Evolutionary conservation across 2,888 invertebrate genomes (phyloP).

Genomic region (Monoplex corrugatus): DNA sequence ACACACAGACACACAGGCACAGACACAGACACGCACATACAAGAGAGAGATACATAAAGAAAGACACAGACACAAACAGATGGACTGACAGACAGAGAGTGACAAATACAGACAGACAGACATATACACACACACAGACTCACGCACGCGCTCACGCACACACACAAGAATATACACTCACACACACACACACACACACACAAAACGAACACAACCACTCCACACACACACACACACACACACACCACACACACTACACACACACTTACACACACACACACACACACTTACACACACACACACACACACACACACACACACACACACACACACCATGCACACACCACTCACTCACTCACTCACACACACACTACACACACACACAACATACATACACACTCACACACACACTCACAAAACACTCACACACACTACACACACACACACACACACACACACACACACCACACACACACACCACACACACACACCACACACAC

Average conservation of each 20-base stretch:
- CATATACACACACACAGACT: neutral
- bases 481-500: neutral
- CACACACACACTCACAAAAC: neutral
- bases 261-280: constrained; percentile 7
- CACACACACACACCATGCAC: neutral
- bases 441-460: neutral
- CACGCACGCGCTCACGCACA: too few species aligned
- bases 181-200: neutral
- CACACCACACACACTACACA: constrained; percentile 18
- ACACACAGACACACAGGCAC: neutral
- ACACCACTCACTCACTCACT: neutral
- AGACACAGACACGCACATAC: neutral
- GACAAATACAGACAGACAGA: neutral
- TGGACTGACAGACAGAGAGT: too few species aligned
- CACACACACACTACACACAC: constrained; percentile 24
- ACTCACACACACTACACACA: neutral
- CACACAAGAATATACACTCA: neutral
- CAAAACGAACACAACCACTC: too few species aligned
- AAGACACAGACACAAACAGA: neutral
- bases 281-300: constrained; percentile 31
- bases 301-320: neutral
- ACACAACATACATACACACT: neutral
- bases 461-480: neutral
- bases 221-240: neutral
- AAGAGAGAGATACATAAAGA: neutral